Conservation (phyloP, 92 coral and sea anemone genomes). For the Plumapathes pennacea region DNA sequence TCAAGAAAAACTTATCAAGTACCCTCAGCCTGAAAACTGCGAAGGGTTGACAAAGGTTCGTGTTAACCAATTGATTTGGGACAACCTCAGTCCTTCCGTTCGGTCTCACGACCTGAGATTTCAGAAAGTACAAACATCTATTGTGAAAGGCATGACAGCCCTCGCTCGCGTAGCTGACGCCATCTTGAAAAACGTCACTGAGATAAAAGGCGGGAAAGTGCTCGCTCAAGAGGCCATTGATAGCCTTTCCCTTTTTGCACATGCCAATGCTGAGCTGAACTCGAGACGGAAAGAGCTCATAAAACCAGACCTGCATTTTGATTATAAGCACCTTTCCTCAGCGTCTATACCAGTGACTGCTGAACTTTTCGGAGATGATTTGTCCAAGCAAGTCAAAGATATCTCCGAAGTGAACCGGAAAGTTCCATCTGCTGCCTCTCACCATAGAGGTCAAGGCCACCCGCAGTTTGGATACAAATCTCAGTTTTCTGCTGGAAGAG, state of each 20-base stretch:
- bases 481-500: conserved; percentile 14
- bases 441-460: conserved; percentile 3
- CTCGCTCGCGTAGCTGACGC: conserved; percentile 29
- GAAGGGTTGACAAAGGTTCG: conserved; percentile 19
- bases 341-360: background rate
- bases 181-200: conserved; percentile 10
- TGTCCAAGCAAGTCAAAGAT: conserved; percentile 3
- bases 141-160: conserved; percentile 22
- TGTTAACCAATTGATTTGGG: conserved; percentile 41
- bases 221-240: conserved; percentile 15
- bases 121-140: conserved; percentile 35
- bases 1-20: conserved; percentile 30
- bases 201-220: conserved; percentile 30
- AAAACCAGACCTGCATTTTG: background rate
- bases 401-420: conserved; percentile 10
- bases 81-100: conserved; percentile 18
- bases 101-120: conserved; percentile 27
- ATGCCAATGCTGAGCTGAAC: conserved; percentile 21
- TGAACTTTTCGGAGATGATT: conserved; percentile 1
- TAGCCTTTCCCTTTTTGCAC: conserved; percentile 19
- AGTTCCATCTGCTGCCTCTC: conserved; percentile 2
- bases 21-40: conserved; percentile 34
- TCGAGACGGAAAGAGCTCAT: background rate
- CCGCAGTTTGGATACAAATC: conserved; percentile 10
- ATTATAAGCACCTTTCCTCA: too few species aligned